Evolutionary conservation across 2,797 vertebrate species (phyloP), one percentile per base, ranked within the genome.

Genomic region (Channallabes apus): DNA sequence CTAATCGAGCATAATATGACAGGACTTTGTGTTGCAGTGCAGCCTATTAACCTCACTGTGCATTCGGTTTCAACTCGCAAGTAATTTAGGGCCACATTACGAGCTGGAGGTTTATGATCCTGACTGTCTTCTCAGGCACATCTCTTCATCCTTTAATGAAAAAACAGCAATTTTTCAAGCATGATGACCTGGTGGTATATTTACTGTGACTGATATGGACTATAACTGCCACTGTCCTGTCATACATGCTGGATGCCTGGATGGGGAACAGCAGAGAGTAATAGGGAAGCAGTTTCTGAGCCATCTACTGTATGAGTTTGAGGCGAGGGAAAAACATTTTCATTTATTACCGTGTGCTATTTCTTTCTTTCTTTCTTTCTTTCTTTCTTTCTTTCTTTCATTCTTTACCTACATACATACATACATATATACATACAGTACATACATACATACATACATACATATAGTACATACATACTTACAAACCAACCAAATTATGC

Each of bases 151-250:
- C 29, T 67, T 41, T 69, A 38, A 72, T 61, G 32, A 51, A 81
- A 81, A 84, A 86, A 76, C 46, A 77, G 71, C 59, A 29, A 82
- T 87, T 81, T 82, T 86, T 86, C 27, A 67, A 81, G 41, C 56
- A 38, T 82, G 56, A 80, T 86, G 61, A 82, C 86, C 84, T 82
- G 86, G 32, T 68, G 78, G 85, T 80, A 80, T 75, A 86, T 72
- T 86, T 78, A 6, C 41, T 51, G 38, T 82, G 82, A 84, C 73
- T 83, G 87, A 87, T 87, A 86, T 68, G 59, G 72, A 46, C 84
- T 82, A 80, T 89, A 86, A 87, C 56, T 82, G 62, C 61, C 77
- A 87, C 67, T 64, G 84, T 86, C 67, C 84, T 87, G 64, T 85
- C 80, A 81, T 82, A 71, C 79, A 54, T 84, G 85, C 67, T 65